phyloP scores from a whole-genome alignment of 2,888 invertebrate species.

The Agrenia bidenticulata region DNA sequence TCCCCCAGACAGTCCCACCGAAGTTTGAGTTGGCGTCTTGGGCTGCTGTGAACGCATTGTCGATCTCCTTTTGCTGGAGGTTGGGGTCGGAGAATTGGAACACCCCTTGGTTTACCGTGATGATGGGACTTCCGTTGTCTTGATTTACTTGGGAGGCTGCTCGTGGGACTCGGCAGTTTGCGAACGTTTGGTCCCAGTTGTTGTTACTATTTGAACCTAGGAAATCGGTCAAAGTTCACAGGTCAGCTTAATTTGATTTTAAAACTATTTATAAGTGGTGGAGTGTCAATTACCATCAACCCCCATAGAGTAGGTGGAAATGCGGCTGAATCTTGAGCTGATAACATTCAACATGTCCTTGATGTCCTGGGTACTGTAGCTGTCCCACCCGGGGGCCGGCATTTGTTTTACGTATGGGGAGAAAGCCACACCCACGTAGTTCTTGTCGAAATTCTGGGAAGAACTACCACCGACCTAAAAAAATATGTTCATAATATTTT shows the following conservation, averaged over 20 bases:
- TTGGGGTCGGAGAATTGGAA: slow-evolving; percentile 16
- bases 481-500: too few species aligned
- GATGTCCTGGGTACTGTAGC: slow-evolving; percentile 26
- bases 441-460: slow-evolving; percentile 27
- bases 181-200: slow-evolving; percentile 32
- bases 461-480: too few species aligned
- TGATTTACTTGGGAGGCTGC: slow-evolving; percentile 31
- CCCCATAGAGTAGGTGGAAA: slow-evolving; percentile 39
- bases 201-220: not conserved
- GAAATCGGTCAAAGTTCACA: too few species aligned
- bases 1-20: slow-evolving; percentile 36
- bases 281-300: slow-evolving; percentile 22
- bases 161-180: slow-evolving; percentile 18
- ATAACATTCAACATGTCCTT: slow-evolving; percentile 16
- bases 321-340: slow-evolving; percentile 25
- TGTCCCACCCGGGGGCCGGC: slow-evolving; percentile 8
- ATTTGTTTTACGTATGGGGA: slow-evolving; percentile 34
- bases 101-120: slow-evolving; percentile 31
- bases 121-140: slow-evolving; percentile 14
- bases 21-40: slow-evolving; percentile 31
- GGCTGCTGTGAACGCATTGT: slow-evolving; percentile 31
- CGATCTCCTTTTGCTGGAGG: slow-evolving; percentile 24
- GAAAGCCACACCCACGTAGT: slow-evolving; percentile 34
- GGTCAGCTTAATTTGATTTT: too few species aligned
- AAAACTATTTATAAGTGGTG: too few species aligned